These are phyloP conservation scores for Spinus pinus DNA, from an alignment of 2,797 vertebrate genomes.

Conservation along the genomic window DNA sequence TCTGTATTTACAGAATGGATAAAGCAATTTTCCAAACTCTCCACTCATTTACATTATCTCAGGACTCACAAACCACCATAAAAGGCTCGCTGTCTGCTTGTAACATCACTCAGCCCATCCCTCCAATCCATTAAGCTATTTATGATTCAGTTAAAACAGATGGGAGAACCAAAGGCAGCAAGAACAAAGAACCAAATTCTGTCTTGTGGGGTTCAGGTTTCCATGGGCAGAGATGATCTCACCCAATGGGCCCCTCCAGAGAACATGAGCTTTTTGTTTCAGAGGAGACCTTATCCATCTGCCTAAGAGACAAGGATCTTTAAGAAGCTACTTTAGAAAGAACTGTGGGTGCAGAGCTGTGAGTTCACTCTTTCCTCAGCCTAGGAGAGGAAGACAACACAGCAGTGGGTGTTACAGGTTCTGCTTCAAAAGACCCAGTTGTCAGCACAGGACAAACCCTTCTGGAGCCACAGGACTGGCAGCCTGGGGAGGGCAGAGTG, in stretches of 20 bases:
- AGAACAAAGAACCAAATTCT: conserved; percentile 28
- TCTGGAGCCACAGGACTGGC: background rate
- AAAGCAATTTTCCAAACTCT: background rate
- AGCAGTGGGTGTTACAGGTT: background rate
- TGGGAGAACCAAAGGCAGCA: conserved; percentile 31
- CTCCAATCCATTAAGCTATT: conserved; percentile 49
- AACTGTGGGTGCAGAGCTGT: background rate
- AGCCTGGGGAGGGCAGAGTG: background rate
- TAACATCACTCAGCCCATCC: conserved; percentile 2
- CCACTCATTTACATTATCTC: background rate
- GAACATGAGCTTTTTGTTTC: background rate
- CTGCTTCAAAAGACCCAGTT: background rate
- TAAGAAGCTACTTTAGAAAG: background rate
- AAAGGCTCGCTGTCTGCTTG: background rate
- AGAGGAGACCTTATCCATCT: background rate
- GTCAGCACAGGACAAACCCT: background rate
- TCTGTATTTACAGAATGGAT: background rate
- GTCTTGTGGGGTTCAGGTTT: background rate
- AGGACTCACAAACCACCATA: background rate
- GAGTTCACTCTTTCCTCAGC: background rate
- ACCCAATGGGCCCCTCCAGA: background rate
- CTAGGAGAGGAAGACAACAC: background rate
- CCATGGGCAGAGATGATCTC: background rate
- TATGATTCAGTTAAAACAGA: conserved; percentile 60
- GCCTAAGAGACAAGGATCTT: background rate